These are phyloP conservation scores for Magallana gigas DNA, from an alignment of 1,140 invertebrate genomes.

Conservation along the genomic window DNA sequence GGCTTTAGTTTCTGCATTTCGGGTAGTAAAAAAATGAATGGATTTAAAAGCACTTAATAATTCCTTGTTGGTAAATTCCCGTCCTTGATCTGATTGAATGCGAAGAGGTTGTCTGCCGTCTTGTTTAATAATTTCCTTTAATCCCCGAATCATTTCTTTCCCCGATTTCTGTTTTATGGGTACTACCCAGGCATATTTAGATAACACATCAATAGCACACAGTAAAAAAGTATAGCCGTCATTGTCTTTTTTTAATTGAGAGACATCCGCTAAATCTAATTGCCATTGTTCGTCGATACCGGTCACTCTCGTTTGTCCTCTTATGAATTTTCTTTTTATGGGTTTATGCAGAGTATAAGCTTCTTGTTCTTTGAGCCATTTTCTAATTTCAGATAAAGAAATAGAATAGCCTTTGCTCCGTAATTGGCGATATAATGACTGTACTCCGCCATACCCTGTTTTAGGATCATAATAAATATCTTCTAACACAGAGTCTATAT, in stretches of 20 bases:
- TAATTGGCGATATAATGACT: neutral
- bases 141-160: conserved; percentile 24
- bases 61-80: neutral
- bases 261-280: neutral
- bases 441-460: neutral
- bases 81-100: conserved; percentile 1
- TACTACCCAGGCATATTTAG: conserved; percentile 25
- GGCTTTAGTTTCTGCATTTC: conserved; percentile 35
- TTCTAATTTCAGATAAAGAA: neutral
- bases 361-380: neutral
- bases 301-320: neutral
- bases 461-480: neutral
- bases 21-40: conserved; percentile 19
- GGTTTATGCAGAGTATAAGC: neutral
- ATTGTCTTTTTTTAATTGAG: neutral
- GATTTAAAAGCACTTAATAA: neutral
- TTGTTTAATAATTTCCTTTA: neutral
- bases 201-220: conserved; percentile 21
- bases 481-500: neutral
- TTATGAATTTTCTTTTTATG: neutral
- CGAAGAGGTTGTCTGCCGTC: neutral
- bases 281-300: neutral
- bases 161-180: conserved; percentile 1
- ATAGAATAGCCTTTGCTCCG: neutral
- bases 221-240: neutral